Base-by-base conservation (phyloP, 2,797 vertebrate genomes). In the Onychomys torridus region DNA sequence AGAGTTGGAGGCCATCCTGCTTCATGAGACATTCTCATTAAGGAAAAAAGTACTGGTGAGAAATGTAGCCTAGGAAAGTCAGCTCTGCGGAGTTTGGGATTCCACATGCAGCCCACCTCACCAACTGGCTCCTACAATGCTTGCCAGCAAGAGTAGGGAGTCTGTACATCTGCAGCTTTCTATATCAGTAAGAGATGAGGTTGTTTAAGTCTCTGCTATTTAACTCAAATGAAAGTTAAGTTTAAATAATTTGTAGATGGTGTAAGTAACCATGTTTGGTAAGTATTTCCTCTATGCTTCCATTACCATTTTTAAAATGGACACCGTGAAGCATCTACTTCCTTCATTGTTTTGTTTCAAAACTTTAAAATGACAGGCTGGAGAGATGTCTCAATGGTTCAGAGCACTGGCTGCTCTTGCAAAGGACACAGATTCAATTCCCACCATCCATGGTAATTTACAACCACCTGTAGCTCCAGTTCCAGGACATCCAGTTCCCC, bases 211-310 rank as follows among this genome's bases (percentile, higher is more conserved):
- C 37, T n/a, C 71, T 94, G 34, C 81, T 61, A 49, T 59, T 90
- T 67, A 57, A 84, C 73, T 85, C 16, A 93, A 95, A 82, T 86
- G 49, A 65, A 59, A 55, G 55, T n/a, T 88, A 67, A 84, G 29
- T 93, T 34, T n/a, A 34, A 86, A 61, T 89, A 86, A 37, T 67
- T 82, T 67, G 25, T 92, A 46, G 34, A 13, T 67, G 29, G 49
- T 10, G 0, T 86, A 78, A 71, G 46, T 89, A 91, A 59, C 23
- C 29, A 21, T 81, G 4, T 83, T 25, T 57, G 17, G 73, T 86
- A 90, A 67, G 6, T 57, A 40, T 69, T 40, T n/a, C 73, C 37
- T 90, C n/a, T n/a, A 27, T 19, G 2, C 9, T 46, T 96, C 78
- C 43, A 34, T 82, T 91, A 78, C 17, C 16, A 40, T 65, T 49